phyloP scores from a whole-genome alignment of 1,140 invertebrate species.

The Drosophila hydei region DNA sequence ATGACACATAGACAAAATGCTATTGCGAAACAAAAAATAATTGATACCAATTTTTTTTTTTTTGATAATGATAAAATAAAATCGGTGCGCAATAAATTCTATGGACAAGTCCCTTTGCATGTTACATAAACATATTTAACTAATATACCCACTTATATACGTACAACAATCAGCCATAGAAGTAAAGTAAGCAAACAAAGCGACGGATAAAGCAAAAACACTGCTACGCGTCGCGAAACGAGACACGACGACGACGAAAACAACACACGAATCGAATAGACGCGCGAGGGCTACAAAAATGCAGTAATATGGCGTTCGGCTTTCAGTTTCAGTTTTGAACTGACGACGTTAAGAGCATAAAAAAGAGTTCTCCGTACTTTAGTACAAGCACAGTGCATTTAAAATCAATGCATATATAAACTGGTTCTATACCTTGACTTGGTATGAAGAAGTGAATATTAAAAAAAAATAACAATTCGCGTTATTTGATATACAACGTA shows the following conservation, averaged over 20 bases:
- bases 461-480: slow-evolving; percentile 40
- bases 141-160: slow-evolving; percentile 32
- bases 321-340: slow-evolving; percentile 69
- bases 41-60: not conserved
- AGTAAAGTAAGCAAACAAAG: slow-evolving; percentile 46
- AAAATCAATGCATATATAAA: slow-evolving; percentile 55
- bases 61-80: not conserved
- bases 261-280: slow-evolving; percentile 46
- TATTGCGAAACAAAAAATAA: not conserved
- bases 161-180: slow-evolving; percentile 17
- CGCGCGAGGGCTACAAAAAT: slow-evolving; percentile 64
- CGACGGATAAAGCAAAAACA: slow-evolving; percentile 34
- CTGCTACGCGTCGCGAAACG: slow-evolving; percentile 45
- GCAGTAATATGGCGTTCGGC: slow-evolving; percentile 63
- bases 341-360: slow-evolving; percentile 41
- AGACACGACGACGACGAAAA: slow-evolving; percentile 53
- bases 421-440: slow-evolving; percentile 56
- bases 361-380: slow-evolving; percentile 39
- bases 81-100: not conserved
- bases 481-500: slow-evolving; percentile 39
- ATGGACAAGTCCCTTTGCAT: not conserved
- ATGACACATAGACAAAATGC: not conserved
- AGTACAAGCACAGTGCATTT: slow-evolving; percentile 35
- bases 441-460: slow-evolving; percentile 48
- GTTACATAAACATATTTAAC: slow-evolving; percentile 12